Evolutionary conservation across 1,140 invertebrate genomes (phyloP), one percentile per base, ranked within the genome.

Genomic region (Muscidifurax raptorellus): DNA sequence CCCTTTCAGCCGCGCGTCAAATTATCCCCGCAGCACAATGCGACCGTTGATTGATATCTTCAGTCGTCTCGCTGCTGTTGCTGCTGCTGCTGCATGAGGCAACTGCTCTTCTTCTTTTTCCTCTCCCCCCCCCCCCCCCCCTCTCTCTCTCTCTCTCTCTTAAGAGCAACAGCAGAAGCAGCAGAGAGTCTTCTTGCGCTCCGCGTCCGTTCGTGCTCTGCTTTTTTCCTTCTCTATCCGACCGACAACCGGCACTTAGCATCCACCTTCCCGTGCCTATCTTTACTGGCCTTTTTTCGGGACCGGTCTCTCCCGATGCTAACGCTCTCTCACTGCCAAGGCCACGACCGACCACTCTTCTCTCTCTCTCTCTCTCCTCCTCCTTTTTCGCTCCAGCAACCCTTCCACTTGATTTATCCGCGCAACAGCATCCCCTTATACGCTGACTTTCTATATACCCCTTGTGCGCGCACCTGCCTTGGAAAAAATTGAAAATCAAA

Each of bases 41-140:
- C 85, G 86, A 84, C 84, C 85, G 88, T 87, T 87, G 88, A 88
- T 88, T 88, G 85, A 88, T 88, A 88, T 88, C 88, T 87, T 86
- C 81, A 85, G 88, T 87, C 85, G 87, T 82, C 80, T 52, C 80
- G 81, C 83, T 84, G 83, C 75, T 59, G 69, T 44, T 77, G 72
- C 78, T 80, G 77, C 76, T 64, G 44, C 67, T 83, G 81, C 81
- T 81, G 82, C 81, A 13, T 4, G 76, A 80, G 52, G 69, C 76
- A 79, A 66, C 72, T 77, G 69, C 71, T 86, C 82, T 75, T 83
- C 83, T 85, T 86, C 47, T 59, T 59, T 59, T 59, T 59, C 52
- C 47, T 71, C 36, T 66, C 27, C 66, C 44, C 66, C 80, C 67
- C n/a, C 40, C 30, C 78, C 32, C 52, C 22, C 66, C 44, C 66